Evolutionary conservation across 2,113 vertebrate genomes (phyloP).

Genomic region (Recurvirostra avosetta): DNA sequence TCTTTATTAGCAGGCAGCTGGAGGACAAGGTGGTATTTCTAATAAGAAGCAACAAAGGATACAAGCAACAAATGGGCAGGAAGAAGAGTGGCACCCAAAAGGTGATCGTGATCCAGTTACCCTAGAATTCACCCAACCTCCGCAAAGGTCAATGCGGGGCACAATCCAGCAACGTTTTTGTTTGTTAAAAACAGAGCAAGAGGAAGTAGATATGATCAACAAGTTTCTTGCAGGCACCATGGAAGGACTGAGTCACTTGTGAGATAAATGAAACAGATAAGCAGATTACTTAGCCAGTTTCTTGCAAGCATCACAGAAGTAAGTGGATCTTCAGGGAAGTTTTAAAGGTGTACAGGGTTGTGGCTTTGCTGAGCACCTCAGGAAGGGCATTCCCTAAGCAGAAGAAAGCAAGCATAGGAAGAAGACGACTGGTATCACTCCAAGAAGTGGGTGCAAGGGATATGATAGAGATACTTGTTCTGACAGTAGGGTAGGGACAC

Average conservation of each 20-base stretch:
- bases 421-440: background rate
- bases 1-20: background rate
- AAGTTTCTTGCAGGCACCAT: background rate
- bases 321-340: background rate
- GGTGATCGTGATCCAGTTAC: background rate
- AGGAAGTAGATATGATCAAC: background rate
- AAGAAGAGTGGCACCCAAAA: background rate
- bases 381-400: background rate
- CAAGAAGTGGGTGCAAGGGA: background rate
- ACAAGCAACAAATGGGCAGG: background rate
- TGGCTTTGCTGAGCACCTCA: background rate
- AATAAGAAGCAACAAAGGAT: background rate
- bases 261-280: background rate
- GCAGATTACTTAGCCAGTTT: background rate
- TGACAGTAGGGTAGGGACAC: background rate
- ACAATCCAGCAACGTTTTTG: background rate
- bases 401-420: background rate
- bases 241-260: background rate
- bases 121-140: background rate
- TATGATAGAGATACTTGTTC: background rate
- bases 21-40: background rate
- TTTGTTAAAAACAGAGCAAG: background rate
- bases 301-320: background rate
- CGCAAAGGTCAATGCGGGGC: background rate
- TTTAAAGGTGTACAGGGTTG: background rate